Evolutionary conservation across 2,888 invertebrate species (phyloP).

Genomic region (Eristalinus aeneus): DNA sequence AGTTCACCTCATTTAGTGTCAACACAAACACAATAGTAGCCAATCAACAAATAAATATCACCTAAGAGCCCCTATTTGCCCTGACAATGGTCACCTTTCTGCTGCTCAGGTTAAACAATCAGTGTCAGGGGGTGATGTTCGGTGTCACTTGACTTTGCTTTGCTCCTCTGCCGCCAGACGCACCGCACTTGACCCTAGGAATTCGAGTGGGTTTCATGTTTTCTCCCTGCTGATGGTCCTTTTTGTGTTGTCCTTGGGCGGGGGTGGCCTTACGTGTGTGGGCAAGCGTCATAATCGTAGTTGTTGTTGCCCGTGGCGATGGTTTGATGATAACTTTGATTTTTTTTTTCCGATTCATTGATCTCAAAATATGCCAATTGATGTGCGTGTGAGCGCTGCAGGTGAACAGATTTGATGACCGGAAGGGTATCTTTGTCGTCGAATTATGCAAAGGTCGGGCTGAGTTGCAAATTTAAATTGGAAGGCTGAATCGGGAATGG

Average conservation of each 20-base stretch:
- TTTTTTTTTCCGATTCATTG: conserved; percentile 32
- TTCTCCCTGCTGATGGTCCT: neutral
- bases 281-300: conserved; percentile 13
- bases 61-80: conserved; percentile 46
- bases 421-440: neutral
- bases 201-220: conserved; percentile 11
- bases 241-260: conserved; percentile 21
- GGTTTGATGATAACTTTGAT: conserved; percentile 35
- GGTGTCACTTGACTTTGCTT: conserved; percentile 23
- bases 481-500: neutral
- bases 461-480: conserved; percentile 9
- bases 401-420: neutral
- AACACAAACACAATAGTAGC: conserved; percentile 39
- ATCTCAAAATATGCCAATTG: conserved; percentile 37
- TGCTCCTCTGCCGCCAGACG: conserved; percentile 14
- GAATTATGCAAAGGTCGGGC: neutral
- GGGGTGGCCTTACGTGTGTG: conserved; percentile 12
- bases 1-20: conserved; percentile 54
- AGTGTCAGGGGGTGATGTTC: conserved; percentile 57
- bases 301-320: conserved; percentile 17
- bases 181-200: conserved; percentile 21
- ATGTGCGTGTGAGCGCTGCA: neutral
- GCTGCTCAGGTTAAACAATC: conserved; percentile 52
- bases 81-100: conserved; percentile 59
- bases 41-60: conserved; percentile 67